Evolutionary conservation across 2,888 invertebrate species (phyloP).

Genomic region (Drosophila parthenogenetica): DNA sequence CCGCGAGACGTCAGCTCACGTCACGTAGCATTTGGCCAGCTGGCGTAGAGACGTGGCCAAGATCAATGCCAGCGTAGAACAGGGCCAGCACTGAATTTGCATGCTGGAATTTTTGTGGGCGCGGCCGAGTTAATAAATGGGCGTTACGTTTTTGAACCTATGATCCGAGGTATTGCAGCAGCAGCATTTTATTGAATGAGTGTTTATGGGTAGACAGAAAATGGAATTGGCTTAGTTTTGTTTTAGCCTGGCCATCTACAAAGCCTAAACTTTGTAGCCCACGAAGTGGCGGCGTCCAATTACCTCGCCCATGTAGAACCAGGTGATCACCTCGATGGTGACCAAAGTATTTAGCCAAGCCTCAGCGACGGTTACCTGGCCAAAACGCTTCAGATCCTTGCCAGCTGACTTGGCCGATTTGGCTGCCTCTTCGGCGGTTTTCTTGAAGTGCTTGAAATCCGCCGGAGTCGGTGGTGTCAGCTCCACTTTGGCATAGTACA

Average conservation of each 20-base stretch:
- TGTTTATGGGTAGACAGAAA: background rate
- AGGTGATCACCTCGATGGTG: conserved; percentile 63
- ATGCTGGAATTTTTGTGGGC: conserved; percentile 65
- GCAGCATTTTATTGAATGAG: conserved; percentile 34
- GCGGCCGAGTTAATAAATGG: conserved; percentile 38
- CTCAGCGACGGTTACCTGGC: conserved; percentile 47
- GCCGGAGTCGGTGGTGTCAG: conserved; percentile 60
- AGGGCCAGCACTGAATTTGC: conserved; percentile 38
- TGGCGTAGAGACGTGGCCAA: conserved; percentile 50
- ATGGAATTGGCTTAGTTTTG: background rate
- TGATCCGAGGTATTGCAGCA: conserved; percentile 41
- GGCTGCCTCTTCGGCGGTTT: conserved; percentile 31
- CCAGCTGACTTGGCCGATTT: conserved; percentile 52
- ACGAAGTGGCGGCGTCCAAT: conserved; percentile 70
- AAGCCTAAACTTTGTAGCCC: conserved; percentile 65
- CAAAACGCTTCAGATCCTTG: conserved; percentile 37
- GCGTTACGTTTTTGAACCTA: conserved; percentile 34
- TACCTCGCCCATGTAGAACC: conserved; percentile 72
- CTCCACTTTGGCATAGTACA: conserved; percentile 70
- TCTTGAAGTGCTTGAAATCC: conserved; percentile 49
- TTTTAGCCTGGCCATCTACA: conserved; percentile 18
- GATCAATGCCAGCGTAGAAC: conserved; percentile 68
- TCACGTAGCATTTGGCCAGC: conserved; percentile 55
- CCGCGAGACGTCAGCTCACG: conserved; percentile 15
- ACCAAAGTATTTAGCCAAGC: conserved; percentile 65